phyloP scores from a whole-genome alignment of 1,140 invertebrate species.

The Muscidifurax raptorellus region DNA sequence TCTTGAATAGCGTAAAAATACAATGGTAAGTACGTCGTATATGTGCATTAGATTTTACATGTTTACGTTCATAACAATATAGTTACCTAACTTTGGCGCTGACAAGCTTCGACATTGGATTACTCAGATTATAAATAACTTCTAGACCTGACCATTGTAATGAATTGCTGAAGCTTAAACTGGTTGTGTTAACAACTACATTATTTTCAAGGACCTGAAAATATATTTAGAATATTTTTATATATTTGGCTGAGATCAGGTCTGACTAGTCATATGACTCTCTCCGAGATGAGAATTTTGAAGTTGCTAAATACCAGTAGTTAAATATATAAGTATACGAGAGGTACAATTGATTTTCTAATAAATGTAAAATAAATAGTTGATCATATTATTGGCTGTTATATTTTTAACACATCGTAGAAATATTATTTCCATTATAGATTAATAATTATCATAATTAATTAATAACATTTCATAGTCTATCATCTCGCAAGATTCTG shows the following conservation, averaged over 20 bases:
- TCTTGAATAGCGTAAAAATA: not conserved
- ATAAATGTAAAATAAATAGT: too few relatives aligned
- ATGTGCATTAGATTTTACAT: not conserved
- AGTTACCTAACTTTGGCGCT: constrained; percentile 62
- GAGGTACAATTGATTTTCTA: too few relatives aligned
- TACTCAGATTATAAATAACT: constrained; percentile 73
- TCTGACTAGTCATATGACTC: not conserved
- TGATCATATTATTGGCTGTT: too few relatives aligned
- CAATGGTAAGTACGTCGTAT: not conserved
- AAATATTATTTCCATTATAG: too few relatives aligned
- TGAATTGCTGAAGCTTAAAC: constrained; percentile 43
- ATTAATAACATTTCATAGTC: too few relatives aligned
- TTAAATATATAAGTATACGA: too few relatives aligned
- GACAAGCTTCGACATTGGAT: constrained; percentile 32
- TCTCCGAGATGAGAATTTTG: too few relatives aligned
- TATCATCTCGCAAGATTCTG: too few relatives aligned
- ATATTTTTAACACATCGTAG: too few relatives aligned
- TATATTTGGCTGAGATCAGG: not conserved
- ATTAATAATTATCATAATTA: too few relatives aligned
- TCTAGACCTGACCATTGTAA: constrained; percentile 70
- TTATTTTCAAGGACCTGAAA: constrained; percentile 54
- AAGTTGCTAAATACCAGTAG: too few relatives aligned
- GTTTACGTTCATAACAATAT: not conserved
- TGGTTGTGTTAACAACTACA: constrained; percentile 44
- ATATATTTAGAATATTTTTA: not conserved